A percentile compares a stretch with the other conserved stretches of the same genome.
phyloP scores from a whole-genome alignment of 2,113 vertebrate species.

The Todiramphus saurophagus region DNA sequence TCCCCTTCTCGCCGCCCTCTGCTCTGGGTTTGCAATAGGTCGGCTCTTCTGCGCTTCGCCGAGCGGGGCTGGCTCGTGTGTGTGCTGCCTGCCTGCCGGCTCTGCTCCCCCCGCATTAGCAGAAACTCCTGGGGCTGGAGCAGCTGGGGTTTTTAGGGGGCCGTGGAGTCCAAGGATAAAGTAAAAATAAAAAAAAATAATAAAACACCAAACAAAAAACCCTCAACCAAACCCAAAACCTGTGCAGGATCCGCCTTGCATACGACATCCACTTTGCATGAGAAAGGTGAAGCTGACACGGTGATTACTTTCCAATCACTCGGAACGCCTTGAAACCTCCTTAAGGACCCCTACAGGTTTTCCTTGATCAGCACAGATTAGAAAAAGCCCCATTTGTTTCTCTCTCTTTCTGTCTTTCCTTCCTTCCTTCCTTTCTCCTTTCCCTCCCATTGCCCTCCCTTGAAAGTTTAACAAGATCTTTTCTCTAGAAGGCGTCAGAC shows the following conservation, averaged over 20 bases:
- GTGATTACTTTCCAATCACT: conserved; percentile 86
- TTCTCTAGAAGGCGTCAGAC: background rate
- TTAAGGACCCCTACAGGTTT: conserved; percentile 67
- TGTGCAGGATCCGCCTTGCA: conserved; percentile 87
- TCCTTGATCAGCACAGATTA: conserved; percentile 71
- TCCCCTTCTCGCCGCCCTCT: background rate
- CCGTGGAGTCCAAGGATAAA: background rate
- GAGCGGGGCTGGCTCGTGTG: background rate
- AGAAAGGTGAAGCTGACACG: conserved; percentile 91
- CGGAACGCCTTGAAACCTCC: conserved; percentile 82
- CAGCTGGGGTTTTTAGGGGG: conserved; percentile 25
- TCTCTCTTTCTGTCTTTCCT: background rate
- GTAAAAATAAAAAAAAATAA: background rate
- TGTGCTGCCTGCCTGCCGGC: background rate
- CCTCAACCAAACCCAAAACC: conserved; percentile 46
- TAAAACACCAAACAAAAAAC: background rate
- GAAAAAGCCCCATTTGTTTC: conserved; percentile 59
- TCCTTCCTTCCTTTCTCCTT: background rate
- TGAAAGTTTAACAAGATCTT: conserved; percentile 35
- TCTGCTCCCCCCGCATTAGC: background rate
- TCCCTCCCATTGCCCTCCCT: conserved; percentile 7
- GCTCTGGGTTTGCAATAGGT: background rate
- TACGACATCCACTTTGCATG: conserved; percentile 89
- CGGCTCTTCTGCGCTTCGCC: background rate
- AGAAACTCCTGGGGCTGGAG: background rate